A percentile compares a stretch with the other conserved stretches of the same genome.
Evolutionary conservation across 2,113 vertebrate species (phyloP).

Genomic region (Callipepla californica): DNA sequence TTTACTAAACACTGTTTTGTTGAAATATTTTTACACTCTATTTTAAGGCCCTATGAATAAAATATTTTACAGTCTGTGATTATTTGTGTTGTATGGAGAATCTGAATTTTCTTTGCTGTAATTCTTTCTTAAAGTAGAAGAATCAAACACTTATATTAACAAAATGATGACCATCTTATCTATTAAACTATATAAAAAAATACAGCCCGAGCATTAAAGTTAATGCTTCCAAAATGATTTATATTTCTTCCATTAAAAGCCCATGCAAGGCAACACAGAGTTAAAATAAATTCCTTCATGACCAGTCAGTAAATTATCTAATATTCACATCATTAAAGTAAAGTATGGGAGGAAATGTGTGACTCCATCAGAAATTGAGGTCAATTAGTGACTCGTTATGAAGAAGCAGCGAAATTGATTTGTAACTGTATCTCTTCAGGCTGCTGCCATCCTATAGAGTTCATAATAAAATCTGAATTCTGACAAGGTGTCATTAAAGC

Average conservation of each 20-base stretch:
- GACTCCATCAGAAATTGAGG: constrained; percentile 77
- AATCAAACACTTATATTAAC: constrained; percentile 51
- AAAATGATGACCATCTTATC: constrained; percentile 34
- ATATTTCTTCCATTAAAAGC: constrained; percentile 52
- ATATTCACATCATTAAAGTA: constrained; percentile 74
- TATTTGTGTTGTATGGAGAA: background rate
- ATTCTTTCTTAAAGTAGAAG: background rate
- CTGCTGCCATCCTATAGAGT: constrained; percentile 68
- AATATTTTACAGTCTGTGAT: background rate
- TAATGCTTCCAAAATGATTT: constrained; percentile 54
- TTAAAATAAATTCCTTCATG: constrained; percentile 73
- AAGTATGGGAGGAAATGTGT: constrained; percentile 71
- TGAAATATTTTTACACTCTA: background rate
- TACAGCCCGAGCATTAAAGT: constrained; percentile 14
- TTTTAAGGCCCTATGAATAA: background rate
- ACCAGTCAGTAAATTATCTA: constrained; percentile 61
- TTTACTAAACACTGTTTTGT: background rate
- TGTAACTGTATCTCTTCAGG: constrained; percentile 74
- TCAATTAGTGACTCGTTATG: constrained; percentile 81
- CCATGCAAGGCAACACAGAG: constrained; percentile 45
- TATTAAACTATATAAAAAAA: constrained; percentile 59
- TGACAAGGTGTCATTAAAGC: constrained; percentile 78
- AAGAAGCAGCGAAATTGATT: constrained; percentile 80
- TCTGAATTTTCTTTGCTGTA: background rate
- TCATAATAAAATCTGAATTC: constrained; percentile 83